phyloP scores from a whole-genome alignment of 2,888 invertebrate species.

The Cerastis leucographa region DNA sequence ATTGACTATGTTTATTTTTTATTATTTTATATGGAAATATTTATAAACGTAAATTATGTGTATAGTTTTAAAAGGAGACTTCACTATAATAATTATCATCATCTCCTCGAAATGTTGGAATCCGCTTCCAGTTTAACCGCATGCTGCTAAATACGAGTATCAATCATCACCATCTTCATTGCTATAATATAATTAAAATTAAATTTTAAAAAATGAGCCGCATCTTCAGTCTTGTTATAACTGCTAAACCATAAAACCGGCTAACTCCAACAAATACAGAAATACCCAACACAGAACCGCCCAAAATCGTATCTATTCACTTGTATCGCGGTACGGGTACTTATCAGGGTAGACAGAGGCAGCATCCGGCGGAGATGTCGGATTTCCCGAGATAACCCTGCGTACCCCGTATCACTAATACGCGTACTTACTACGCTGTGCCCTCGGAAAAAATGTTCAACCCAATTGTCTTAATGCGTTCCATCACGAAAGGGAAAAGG shows the following conservation, averaged over 20 bases:
- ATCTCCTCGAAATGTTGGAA: not conserved
- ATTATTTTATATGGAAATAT: no score
- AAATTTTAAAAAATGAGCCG: not conserved
- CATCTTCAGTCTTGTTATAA: constrained; percentile 7
- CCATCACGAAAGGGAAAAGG: constrained; percentile 58
- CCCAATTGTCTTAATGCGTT: constrained; percentile 62
- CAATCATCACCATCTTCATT: not conserved
- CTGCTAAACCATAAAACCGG: not conserved
- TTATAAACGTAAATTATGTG: no score
- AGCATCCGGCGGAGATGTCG: constrained; percentile 74
- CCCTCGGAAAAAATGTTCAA: constrained; percentile 57
- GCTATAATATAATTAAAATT: not conserved
- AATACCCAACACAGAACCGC: constrained; percentile 26
- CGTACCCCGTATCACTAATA: constrained; percentile 63
- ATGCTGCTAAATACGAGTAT: not conserved
- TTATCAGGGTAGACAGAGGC: constrained; percentile 71
- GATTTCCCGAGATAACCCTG: constrained; percentile 76
- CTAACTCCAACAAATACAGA: constrained; percentile 42
- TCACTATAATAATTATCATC: not conserved
- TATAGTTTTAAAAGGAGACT: no score
- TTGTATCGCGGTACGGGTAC: constrained; percentile 61
- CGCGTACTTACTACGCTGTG: constrained; percentile 46
- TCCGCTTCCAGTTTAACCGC: not conserved
- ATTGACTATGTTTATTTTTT: no score
- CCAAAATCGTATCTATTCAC: constrained; percentile 56